phyloP scores from a whole-genome alignment of 2,888 invertebrate species.

The Phengaris alcon region DNA sequence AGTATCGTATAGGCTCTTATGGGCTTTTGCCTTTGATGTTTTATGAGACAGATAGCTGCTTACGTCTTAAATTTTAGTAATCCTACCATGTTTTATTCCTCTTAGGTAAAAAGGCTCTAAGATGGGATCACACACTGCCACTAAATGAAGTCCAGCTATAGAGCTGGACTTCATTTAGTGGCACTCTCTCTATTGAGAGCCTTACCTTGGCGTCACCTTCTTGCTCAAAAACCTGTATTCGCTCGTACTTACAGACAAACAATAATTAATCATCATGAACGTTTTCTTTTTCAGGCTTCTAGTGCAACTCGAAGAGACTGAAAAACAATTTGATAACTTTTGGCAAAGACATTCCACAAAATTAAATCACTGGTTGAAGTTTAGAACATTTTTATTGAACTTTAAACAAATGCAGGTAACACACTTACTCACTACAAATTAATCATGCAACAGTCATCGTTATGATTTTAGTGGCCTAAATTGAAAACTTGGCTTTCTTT shows the following conservation, averaged over 20 bases:
- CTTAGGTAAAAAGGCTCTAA: too few relatives aligned
- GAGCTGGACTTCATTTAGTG: too few relatives aligned
- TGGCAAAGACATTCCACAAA: constrained; percentile 95
- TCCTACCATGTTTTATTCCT: too few relatives aligned
- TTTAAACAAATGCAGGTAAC: constrained; percentile 92
- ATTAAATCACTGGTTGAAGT: constrained; percentile 92
- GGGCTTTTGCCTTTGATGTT: too few relatives aligned
- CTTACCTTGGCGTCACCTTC: constrained; percentile 18
- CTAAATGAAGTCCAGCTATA: too few relatives aligned
- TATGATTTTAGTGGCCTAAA: constrained; percentile 62
- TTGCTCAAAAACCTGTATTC: not conserved
- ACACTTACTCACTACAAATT: constrained; percentile 31
- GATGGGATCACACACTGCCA: too few relatives aligned
- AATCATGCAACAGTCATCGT: not conserved
- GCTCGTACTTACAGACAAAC: not conserved
- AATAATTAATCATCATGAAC: not conserved
- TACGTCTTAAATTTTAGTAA: too few relatives aligned
- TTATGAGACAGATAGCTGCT: too few relatives aligned
- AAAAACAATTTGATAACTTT: constrained; percentile 95
- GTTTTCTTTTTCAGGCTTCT: constrained; percentile 83
- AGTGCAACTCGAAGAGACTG: constrained; percentile 96
- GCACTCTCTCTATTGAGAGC: too few relatives aligned
- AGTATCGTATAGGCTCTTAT: too few relatives aligned
- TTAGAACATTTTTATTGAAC: constrained; percentile 96
- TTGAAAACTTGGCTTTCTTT: constrained; percentile 55